phyloP scores from a whole-genome alignment of 2,888 invertebrate genomes.

The Eupithecia tripunctaria region DNA sequence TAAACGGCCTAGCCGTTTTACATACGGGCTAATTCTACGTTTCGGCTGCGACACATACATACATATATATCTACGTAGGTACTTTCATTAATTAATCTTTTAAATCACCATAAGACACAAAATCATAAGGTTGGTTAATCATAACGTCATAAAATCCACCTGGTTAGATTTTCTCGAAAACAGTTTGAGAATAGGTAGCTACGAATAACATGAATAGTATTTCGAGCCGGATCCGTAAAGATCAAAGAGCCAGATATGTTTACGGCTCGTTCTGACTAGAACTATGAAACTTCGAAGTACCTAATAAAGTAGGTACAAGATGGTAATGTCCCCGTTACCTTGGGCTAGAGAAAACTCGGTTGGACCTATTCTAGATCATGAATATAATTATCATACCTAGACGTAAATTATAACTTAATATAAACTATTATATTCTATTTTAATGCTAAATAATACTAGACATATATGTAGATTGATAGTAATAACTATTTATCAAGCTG shows the following conservation, averaged over 20 bases:
- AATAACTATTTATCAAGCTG: too few species aligned
- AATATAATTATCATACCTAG: not conserved
- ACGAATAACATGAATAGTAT: not conserved
- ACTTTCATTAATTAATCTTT: not conserved
- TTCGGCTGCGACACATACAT: not conserved
- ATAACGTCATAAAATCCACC: not conserved
- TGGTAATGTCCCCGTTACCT: not conserved
- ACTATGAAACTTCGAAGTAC: conserved; percentile 2
- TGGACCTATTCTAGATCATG: not conserved
- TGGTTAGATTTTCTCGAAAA: not conserved
- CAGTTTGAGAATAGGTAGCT: not conserved
- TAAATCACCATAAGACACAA: not conserved
- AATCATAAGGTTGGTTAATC: not conserved
- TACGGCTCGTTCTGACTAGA: not conserved
- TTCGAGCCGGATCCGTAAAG: conserved; percentile 4
- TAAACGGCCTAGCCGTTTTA: too few species aligned
- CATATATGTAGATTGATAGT: too few species aligned
- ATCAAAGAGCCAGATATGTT: conserved; percentile 5
- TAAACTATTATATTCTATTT: too few species aligned
- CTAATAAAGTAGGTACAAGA: not conserved
- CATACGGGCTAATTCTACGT: too few species aligned
- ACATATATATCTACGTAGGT: not conserved
- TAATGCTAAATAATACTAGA: not conserved
- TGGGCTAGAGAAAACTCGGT: not conserved
- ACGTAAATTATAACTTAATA: not conserved